A percentile compares a stretch with the other conserved stretches of the same genome.
Evolutionary conservation across 2,888 invertebrate genomes (phyloP).

Genomic region (Athalia rosae): DNA sequence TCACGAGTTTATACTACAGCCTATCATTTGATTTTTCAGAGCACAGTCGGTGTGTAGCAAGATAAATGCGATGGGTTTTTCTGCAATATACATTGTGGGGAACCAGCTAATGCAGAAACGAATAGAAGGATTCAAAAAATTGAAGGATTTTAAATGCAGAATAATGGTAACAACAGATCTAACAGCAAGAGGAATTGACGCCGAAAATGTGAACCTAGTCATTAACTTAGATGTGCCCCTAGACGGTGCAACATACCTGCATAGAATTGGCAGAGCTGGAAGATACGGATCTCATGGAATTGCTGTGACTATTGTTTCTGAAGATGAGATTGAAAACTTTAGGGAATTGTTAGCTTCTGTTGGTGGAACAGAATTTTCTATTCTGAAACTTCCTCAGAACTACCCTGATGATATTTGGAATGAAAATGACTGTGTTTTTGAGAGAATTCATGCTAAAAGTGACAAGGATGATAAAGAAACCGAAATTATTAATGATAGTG

Average conservation of each 20-base stretch:
- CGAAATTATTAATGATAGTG: background rate
- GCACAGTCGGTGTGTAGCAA: constrained; percentile 86
- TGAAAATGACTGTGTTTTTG: constrained; percentile 57
- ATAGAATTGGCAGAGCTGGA: constrained; percentile 96
- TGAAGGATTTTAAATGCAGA: constrained; percentile 88
- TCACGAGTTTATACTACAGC: background rate
- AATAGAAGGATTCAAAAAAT: constrained; percentile 83
- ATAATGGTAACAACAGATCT: constrained; percentile 94
- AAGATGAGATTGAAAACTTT: constrained; percentile 79
- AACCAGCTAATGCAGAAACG: constrained; percentile 87
- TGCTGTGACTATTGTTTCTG: constrained; percentile 84
- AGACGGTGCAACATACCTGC: constrained; percentile 90
- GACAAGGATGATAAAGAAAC: constrained; percentile 44
- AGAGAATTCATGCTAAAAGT: constrained; percentile 57
- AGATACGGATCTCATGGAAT: constrained; percentile 92
- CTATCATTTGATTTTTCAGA: constrained; percentile 72
- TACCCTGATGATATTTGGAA: constrained; percentile 66
- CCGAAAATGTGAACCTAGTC: constrained; percentile 93
- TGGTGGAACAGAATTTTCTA: constrained; percentile 75
- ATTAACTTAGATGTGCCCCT: constrained; percentile 92
- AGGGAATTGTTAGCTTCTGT: constrained; percentile 77
- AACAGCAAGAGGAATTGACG: constrained; percentile 95
- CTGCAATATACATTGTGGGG: constrained; percentile 85
- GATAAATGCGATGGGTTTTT: constrained; percentile 84
- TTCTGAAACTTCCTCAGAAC: constrained; percentile 74